These are phyloP conservation scores for Platanista minor DNA, from an alignment of 2,113 vertebrate species.

Conservation along the genomic window DNA sequence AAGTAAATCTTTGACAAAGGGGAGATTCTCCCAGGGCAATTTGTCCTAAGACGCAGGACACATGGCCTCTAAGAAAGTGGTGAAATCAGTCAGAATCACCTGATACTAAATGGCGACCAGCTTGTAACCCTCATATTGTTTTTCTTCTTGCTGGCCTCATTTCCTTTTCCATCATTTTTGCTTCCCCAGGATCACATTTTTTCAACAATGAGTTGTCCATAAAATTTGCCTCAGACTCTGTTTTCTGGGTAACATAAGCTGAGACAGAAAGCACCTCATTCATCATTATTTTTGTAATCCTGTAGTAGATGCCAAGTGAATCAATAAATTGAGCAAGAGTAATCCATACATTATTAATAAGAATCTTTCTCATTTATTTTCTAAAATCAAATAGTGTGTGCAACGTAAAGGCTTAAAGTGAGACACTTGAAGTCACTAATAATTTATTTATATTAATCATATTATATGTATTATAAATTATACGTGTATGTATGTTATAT, in stretches of 20 bases:
- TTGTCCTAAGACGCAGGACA: not conserved
- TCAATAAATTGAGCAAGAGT: not conserved
- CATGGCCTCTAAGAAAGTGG: not conserved
- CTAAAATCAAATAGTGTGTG: not conserved
- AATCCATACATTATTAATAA: not conserved
- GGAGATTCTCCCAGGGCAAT: not conserved
- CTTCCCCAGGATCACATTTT: not conserved
- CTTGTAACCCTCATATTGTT: not conserved
- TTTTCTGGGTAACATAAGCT: not conserved
- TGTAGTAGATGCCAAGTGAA: not conserved
- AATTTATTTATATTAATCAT: not conserved
- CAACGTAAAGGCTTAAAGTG: not conserved
- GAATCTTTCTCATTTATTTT: not conserved
- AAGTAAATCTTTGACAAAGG: not conserved
- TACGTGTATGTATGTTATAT: not conserved
- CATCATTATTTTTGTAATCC: not conserved
- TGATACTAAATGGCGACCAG: not conserved
- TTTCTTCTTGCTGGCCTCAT: no score
- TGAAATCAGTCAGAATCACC: not conserved
- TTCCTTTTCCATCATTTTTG: not conserved
- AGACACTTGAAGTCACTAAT: not conserved
- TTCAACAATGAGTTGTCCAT: not conserved
- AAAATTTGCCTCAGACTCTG: not conserved
- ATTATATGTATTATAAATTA: not conserved
- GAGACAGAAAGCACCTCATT: not conserved